These are phyloP conservation scores for Centropristis striata DNA, from an alignment of 2,113 vertebrate species.

Conservation along the genomic window DNA sequence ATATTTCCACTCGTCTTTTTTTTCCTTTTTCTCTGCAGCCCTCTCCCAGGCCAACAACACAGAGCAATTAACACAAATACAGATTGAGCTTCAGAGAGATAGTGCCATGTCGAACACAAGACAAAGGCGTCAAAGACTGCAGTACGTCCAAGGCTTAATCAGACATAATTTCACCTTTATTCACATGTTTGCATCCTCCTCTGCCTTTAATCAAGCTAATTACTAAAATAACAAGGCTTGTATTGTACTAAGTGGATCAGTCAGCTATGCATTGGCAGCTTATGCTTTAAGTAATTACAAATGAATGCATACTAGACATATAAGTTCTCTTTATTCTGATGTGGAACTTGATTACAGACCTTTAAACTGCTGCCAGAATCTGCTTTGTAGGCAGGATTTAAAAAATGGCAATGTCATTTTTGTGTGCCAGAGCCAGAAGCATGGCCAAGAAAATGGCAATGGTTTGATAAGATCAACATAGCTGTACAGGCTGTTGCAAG, in stretches of 20 bases:
- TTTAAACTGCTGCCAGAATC: background rate
- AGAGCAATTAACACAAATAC: slow-evolving; percentile 55
- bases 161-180: slow-evolving; percentile 13
- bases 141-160: slow-evolving; percentile 26
- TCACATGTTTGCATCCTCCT: background rate
- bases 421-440: background rate
- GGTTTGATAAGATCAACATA: background rate
- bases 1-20: slow-evolving; percentile 43
- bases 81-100: slow-evolving; percentile 48
- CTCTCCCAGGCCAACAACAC: slow-evolving; percentile 44
- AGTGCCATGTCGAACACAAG: slow-evolving; percentile 44
- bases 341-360: background rate
- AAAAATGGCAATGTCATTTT: background rate
- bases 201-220: background rate
- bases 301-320: background rate
- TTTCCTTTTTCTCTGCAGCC: slow-evolving; percentile 32
- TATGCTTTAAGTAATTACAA: background rate
- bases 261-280: background rate
- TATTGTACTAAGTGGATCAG: background rate
- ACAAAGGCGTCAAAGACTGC: slow-evolving; percentile 9
- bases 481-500: background rate
- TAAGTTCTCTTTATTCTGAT: background rate
- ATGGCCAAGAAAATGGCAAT: background rate
- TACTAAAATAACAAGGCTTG: background rate
- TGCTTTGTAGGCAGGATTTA: background rate